Conservation (phyloP, 37 sponge, comb jelly and placozoan species). For the Mnemiopsis leidyi region DNA sequence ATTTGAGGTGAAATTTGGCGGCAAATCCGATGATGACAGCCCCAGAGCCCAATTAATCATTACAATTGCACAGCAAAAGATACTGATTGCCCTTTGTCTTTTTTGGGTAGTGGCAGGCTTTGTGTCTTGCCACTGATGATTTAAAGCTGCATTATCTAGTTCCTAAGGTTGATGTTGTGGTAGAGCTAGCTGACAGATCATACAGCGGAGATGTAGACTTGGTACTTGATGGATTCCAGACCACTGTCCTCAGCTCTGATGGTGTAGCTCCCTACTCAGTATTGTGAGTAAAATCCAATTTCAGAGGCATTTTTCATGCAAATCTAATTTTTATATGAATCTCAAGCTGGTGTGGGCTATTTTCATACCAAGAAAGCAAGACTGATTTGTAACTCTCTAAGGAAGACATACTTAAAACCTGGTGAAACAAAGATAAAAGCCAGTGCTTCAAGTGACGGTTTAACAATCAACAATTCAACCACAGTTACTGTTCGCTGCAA, state of each 20-base stretch:
- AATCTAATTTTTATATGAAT: no score
- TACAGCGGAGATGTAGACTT: background rate
- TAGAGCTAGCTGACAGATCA: background rate
- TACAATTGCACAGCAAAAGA: no score
- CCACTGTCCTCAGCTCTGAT: background rate
- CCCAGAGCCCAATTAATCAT: no score
- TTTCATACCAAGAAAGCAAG: background rate
- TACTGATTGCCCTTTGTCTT: no score
- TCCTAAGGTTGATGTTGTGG: background rate
- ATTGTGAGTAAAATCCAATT: background rate
- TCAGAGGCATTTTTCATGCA: no score
- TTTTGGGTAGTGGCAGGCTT: no score
- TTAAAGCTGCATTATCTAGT: background rate
- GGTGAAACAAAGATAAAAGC: background rate
- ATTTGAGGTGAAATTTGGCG: no score
- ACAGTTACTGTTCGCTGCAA: background rate
- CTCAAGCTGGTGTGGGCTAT: no score
- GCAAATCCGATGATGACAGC: no score
- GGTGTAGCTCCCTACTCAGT: background rate
- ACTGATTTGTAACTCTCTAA: no score
- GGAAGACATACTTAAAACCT: background rate
- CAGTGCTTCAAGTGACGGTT: background rate
- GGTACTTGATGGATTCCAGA: background rate
- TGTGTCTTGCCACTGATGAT: no score
- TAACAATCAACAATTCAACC: constrained; percentile 11